Conservation (phyloP, 2,888 invertebrate genomes). For the Mylabris sibirica region DNA sequence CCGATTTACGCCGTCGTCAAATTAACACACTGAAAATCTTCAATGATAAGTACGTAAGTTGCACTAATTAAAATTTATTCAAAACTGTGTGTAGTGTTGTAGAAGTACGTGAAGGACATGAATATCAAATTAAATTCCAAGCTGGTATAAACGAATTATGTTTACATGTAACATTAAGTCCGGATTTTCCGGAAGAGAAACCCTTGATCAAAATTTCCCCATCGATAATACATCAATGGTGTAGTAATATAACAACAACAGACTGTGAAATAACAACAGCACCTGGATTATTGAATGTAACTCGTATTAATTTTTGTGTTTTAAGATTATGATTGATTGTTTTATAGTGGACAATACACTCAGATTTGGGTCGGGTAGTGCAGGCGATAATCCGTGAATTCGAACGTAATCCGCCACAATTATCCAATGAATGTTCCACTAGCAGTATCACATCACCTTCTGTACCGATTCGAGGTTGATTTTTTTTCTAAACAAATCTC, state of each 20-base stretch:
- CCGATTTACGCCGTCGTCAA: conserved; percentile 72
- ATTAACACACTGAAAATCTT: conserved; percentile 84
- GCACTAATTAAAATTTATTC: conserved; percentile 15
- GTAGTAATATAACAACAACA: conserved; percentile 60
- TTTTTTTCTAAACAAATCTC: conserved; percentile 2
- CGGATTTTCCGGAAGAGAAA: conserved; percentile 79
- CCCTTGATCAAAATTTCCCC: conserved; percentile 75
- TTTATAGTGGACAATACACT: conserved; percentile 74
- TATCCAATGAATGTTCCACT: conserved; percentile 54
- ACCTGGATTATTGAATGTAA: conserved; percentile 76
- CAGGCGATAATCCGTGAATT: conserved; percentile 83
- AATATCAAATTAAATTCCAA: conserved; percentile 76
- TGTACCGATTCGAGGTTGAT: conserved; percentile 44
- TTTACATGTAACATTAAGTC: conserved; percentile 71
- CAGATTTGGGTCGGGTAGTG: conserved; percentile 81
- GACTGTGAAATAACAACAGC: conserved; percentile 75
- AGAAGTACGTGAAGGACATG: conserved; percentile 74
- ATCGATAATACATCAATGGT: conserved; percentile 75
- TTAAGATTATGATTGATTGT: not conserved
- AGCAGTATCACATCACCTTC: conserved; percentile 45
- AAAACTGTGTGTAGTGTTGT: conserved; percentile 65
- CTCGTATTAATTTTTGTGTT: not conserved
- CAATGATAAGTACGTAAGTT: conserved; percentile 75
- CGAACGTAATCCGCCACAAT: conserved; percentile 69
- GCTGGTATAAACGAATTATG: conserved; percentile 72